Base-by-base conservation (phyloP, 2,888 invertebrate genomes). In the Archips xylosteana region DNA sequence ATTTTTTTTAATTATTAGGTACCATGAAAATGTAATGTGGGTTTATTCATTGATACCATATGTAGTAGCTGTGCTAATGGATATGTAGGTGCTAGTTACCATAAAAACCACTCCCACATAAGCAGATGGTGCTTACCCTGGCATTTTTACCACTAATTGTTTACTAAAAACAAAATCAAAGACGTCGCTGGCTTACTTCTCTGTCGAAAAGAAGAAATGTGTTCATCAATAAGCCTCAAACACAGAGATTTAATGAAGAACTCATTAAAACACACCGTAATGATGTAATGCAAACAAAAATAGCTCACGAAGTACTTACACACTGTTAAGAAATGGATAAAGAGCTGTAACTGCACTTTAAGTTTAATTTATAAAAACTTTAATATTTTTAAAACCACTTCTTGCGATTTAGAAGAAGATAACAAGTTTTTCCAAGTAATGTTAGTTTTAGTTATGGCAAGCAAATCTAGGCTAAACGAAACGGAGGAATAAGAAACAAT, bases 101-200 rank as follows among this genome's bases (percentile, higher is more conserved):
- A 76, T 81, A 76, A 80, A 81, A 86, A 86, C 92, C 92, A 92
- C 92, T 92, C 93, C 92, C 90, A 88, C 85, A 78, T 79, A 76
- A 79, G 77, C 89, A 89, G 84, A 85, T 90, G 88, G 84, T 84
- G 83, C 94, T 94, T 94, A 94, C 94, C 94, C 92, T 84, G 94
- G 94, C 94, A 94, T 94, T 89, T 90, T 92, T 81, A 84, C 82
- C 83, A 79, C 81, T 79, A 79, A 85, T 78, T 77, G 80, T 78
- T 78, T 77, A 79, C 75, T 76, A 76, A 78, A 78, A 76, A 67
- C 78, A 82, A 76, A 76, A 82, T 62, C 36, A 62, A 75, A 66
- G 67, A 36, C 76, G 76, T 76, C 78, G 75, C 82, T 84, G 72
- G 75, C 77, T 79, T 82, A 81, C 74, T 78, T 77, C 79, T 88